phyloP scores from a whole-genome alignment of 2,888 invertebrate species.

The Lasioglossum villosulum region DNA sequence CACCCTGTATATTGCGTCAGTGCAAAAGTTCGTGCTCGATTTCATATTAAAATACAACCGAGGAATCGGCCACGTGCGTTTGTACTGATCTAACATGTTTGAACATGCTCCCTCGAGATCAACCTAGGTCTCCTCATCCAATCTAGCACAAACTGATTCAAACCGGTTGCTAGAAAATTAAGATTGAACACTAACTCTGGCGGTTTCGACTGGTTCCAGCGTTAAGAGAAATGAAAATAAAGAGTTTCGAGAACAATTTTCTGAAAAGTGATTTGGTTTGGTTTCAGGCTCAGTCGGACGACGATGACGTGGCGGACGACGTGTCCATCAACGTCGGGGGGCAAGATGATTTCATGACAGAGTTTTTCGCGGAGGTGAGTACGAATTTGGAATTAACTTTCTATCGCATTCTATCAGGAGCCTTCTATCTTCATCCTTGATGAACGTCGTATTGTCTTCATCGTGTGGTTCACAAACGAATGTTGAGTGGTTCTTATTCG shows the following conservation, averaged over 20 bases:
- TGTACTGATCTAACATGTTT: too few species aligned
- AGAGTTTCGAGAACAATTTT: background rate
- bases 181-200: background rate
- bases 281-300: constrained; percentile 98
- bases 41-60: too few species aligned
- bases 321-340: constrained; percentile 98
- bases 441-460: background rate
- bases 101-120: too few species aligned
- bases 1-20: too few species aligned
- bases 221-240: background rate
- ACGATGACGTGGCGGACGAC: constrained; percentile 97
- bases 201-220: background rate
- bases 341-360: constrained; percentile 98
- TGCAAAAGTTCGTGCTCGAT: too few species aligned
- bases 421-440: background rate
- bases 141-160: too few species aligned
- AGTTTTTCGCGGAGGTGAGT: constrained; percentile 99
- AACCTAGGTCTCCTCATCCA: too few species aligned
- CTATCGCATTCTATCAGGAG: background rate
- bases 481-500: background rate
- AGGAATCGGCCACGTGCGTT: too few species aligned
- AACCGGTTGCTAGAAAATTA: too few species aligned
- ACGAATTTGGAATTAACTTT: background rate
- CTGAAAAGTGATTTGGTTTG: constrained; percentile 13
- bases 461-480: background rate